Evolutionary conservation across 2,888 invertebrate genomes (phyloP), one percentile per base, ranked within the genome.

Genomic region (Gandaritis pyraliata): DNA sequence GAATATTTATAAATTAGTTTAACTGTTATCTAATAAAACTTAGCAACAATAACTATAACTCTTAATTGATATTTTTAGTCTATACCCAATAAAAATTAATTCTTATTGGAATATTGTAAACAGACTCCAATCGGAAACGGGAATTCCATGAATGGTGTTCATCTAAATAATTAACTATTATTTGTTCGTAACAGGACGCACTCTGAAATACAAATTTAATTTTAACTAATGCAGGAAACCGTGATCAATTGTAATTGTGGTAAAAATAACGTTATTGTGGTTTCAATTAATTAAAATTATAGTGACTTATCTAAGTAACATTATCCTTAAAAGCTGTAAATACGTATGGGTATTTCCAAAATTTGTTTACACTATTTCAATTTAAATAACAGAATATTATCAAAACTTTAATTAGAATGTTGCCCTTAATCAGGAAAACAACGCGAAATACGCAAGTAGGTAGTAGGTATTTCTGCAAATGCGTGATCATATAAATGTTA

Each of bases 201-300:
- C 23, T 49, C 43, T 45, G 10, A 45, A 53, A 55, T 58, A 61
- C 54, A 47, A 57, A 54, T 55, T 55, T 58, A 45, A 64, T 52
- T 51, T 49, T 60, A 53, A 59, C 52, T n/a, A n/a, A 58, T 49
- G 65, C 72, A 75, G 75, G 80, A 72, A 73, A 76, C 70, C 48
- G 38, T 60, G 73, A 76, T 77, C 72, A 60, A 58, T 52, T 55
- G 50, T 72, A 69, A 72, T 67, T 72, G 61, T 70, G 65, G 23
- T 68, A 72, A 73, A 74, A 72, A 68, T 66, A 70, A 61, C 39
- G 16, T 48, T 65, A 57, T 60, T 68, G 70, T 58, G 48, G 65
- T 69, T 72, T 71, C 66, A 68, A 68, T 70, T 72, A 74, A 71
- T 74, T 73, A 69, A 52, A 48, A 18, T 48, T 58, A 33, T 38